Percentiles rank a stretch among this genome's conserved stretches.
Conservation (phyloP, 2,113 vertebrate species). For the Gasterosteus aculeatus region DNA sequence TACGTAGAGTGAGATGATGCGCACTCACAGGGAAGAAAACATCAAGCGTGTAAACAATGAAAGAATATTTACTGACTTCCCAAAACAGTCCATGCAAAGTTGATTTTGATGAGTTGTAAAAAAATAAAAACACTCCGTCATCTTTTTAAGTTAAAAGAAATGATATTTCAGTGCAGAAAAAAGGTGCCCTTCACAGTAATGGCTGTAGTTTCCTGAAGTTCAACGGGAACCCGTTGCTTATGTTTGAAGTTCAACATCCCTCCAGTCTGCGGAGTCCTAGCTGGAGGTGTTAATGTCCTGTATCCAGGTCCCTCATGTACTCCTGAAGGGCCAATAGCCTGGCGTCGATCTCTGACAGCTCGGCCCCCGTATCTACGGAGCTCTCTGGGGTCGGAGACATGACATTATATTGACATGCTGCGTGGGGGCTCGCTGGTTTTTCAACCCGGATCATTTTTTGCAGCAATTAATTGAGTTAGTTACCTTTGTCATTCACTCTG, state of each 20-base stretch:
- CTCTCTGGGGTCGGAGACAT: constrained; percentile 78
- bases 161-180: constrained; percentile 33
- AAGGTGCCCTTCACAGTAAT: constrained; percentile 53
- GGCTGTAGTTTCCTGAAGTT: constrained; percentile 37
- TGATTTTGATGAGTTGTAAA: not conserved
- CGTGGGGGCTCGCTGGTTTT: not conserved
- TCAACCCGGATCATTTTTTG: not conserved
- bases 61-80: not conserved
- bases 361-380: constrained; percentile 79
- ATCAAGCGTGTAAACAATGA: not conserved
- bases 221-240: not conserved
- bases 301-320: constrained; percentile 91
- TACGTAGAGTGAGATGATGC: too few species aligned
- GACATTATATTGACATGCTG: not conserved
- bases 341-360: constrained; percentile 91
- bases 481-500: constrained; percentile 71
- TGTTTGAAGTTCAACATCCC: constrained; percentile 1
- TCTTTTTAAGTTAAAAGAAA: constrained; percentile 52
- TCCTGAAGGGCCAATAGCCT: constrained; percentile 92
- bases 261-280: not conserved
- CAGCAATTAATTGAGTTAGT: not conserved
- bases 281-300: constrained; percentile 71
- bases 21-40: not conserved
- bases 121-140: not conserved
- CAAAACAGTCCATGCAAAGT: constrained; percentile 2